Evolutionary conservation across 2,113 vertebrate species (phyloP), one percentile per base, ranked within the genome.

Genomic region (western clawed frog (Xenopus tropicalis)): DNA sequence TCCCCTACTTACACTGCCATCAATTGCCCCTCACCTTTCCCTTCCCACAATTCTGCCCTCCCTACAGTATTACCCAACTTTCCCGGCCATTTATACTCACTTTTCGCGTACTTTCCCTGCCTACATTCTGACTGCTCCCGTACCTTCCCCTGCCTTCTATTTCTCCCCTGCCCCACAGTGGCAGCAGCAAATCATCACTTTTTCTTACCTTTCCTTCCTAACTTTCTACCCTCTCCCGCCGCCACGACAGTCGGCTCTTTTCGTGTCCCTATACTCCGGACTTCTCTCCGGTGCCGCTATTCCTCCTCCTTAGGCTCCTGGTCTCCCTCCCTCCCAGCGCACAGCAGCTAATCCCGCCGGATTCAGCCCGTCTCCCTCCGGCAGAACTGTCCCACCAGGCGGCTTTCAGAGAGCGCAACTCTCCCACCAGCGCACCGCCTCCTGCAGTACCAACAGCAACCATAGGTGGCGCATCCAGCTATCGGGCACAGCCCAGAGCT

Each of bases 341-440:
- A 13, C n/a, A 37, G 25, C 22, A 11, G 24, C 20, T 5, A n/a
- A n/a, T n/a, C 5, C 21, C 62, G 24, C 63, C 51, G 71, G 71
- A 14, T 14, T 9, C 48, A 5, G 25, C 2, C 14, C 23, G 29
- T 19, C 37, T 65, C 48, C 70, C 61, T 64, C 61, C 46, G 48
- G 14, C 61, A 21, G 22, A 22, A 37, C 51, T 19, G 71, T 58
- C 54, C 72, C 64, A 70, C n/a, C 57, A 22, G 9, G 72, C 64
- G 13, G 64, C 71, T 25, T 23, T 44, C 20, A n/a, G 17, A 20
- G 56, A n/a, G 11, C 22, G n/a, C 23, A 8, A 24, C n/a, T 11
- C 43, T 44, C 44, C 3, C n/a, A 37, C 3, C 61, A 43, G 37
- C 23, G 71, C 21, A 17, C 72, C 72, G 56, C 72, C 72, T 68